Evolutionary conservation across 2,888 invertebrate species (phyloP).

Genomic region (Drosophila ezoana): DNA sequence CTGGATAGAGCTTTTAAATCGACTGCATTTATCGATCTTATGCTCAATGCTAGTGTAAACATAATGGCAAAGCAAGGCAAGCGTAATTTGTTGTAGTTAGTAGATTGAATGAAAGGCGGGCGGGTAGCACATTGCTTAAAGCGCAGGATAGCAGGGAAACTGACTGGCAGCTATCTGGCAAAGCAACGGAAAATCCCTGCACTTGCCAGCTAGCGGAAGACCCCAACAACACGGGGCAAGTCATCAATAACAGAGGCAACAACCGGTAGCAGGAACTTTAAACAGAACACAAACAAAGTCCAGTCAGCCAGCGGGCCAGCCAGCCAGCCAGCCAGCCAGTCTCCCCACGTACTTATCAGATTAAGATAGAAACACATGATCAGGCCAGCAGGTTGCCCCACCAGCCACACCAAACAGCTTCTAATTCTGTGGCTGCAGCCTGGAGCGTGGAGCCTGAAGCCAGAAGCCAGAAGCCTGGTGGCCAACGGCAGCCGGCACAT

Average conservation of each 20-base stretch:
- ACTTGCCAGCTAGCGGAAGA: conserved; percentile 53
- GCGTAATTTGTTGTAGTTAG: conserved; percentile 57
- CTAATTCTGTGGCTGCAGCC: conserved; percentile 52
- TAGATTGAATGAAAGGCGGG: conserved; percentile 3
- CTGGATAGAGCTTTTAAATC: conserved; percentile 52
- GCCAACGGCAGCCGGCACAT: conserved; percentile 30
- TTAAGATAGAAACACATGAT: conserved; percentile 75
- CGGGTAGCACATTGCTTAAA: conserved; percentile 46
- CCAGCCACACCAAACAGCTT: conserved; percentile 38
- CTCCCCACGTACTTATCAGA: conserved; percentile 65
- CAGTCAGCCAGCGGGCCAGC: conserved; percentile 14
- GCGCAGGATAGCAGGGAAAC: conserved; percentile 41
- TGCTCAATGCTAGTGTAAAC: conserved; percentile 43
- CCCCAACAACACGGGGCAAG: conserved; percentile 37
- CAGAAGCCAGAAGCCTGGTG: background rate
- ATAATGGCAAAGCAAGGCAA: conserved; percentile 39
- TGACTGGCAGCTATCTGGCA: conserved; percentile 42
- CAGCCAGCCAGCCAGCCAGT: conserved; percentile 10
- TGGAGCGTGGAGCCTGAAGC: conserved; percentile 1
- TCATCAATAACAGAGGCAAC: conserved; percentile 67
- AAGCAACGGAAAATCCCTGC: conserved; percentile 65
- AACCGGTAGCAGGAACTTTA: conserved; percentile 55
- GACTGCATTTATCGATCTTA: conserved; percentile 59
- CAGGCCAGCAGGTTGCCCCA: conserved; percentile 22
- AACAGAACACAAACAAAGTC: conserved; percentile 47